Base-by-base conservation (phyloP, 2,888 invertebrate genomes). In the Campoletis raptor region DNA sequence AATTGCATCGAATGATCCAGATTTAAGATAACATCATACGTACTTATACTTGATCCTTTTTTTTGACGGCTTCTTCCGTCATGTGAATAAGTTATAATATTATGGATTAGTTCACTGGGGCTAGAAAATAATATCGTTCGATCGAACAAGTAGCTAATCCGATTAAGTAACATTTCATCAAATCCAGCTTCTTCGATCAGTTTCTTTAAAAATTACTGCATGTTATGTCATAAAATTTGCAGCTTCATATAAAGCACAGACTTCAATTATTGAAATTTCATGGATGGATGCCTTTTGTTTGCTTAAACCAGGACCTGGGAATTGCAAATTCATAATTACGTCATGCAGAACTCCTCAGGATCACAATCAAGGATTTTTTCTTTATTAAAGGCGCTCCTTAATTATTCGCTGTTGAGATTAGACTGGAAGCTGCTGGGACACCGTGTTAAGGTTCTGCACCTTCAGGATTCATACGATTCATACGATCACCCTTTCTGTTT, bases 21-120 rank as follows among this genome's bases (percentile, higher is more conserved):
- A 89, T 90, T 85, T 18, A 21, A 87, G 88, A 89, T 90, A 89
- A 81, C 85, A 87, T 87, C 89, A 69, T 80, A 76, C 77, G 66
- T 42, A 42, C 24, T 15, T 15, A 15, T 37, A 12, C 21, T 42
- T 21, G 36, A 79, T 70, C 15, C 18, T 45, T 45, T 42, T 42
- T 64, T 64, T 21, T 52, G 72, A 81, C 57, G 48, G 42, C 66
- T 66, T 77, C 61, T 72, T 72, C 64, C 72, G 40, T 57, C 72
- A 21, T 67, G 18, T 24, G 30, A 54, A 66, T 70, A 36, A 74
- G 52, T 52, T 64, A 64, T n/a, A 48, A 52, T 52, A 37, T 54
- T 57, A 36, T 54, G 79, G 69, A 74, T 82, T 52, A 70, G 21
- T 37, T 79, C 52, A 42, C 36, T 40, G 61, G 70, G 30, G 48